phyloP scores from a whole-genome alignment of 1,140 invertebrate genomes.

The Platyscapa corneri region DNA sequence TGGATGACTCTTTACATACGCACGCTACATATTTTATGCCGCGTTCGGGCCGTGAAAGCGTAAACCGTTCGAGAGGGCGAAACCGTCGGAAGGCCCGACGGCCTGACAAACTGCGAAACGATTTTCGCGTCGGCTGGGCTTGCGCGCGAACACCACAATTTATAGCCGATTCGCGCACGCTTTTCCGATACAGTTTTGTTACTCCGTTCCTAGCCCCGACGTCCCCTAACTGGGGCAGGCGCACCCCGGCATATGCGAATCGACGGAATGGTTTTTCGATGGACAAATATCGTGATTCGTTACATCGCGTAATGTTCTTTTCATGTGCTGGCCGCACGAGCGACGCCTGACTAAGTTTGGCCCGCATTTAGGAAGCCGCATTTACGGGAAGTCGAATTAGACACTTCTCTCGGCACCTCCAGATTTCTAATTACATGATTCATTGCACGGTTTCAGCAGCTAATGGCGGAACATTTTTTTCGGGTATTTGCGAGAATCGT shows the following conservation, averaged over 20 bases:
- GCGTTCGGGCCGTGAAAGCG: slow-evolving; percentile 42
- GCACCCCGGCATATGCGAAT: slow-evolving; percentile 25
- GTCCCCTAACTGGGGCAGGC: no score
- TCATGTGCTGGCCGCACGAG: background rate
- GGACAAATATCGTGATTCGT: slow-evolving; percentile 34
- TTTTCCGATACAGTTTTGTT: slow-evolving; percentile 47
- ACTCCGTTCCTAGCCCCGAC: no score
- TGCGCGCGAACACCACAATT: slow-evolving; percentile 49
- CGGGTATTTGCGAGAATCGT: background rate
- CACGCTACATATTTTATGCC: slow-evolving; percentile 59
- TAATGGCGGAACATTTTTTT: background rate
- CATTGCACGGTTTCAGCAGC: background rate
- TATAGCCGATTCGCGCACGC: slow-evolving; percentile 53
- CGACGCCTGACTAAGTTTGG: background rate
- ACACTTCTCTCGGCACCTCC: background rate
- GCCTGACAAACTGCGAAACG: slow-evolving; percentile 64
- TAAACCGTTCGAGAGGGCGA: slow-evolving; percentile 47
- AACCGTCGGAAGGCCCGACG: slow-evolving; percentile 58
- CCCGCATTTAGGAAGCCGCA: background rate
- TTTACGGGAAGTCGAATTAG: slow-evolving; percentile 18
- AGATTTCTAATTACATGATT: background rate
- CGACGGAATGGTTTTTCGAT: slow-evolving; percentile 15
- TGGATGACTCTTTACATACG: slow-evolving; percentile 58
- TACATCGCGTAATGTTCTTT: slow-evolving; percentile 38
- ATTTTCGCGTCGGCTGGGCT: slow-evolving; percentile 60